These are phyloP conservation scores for Cotesia glomerata DNA, from an alignment of 1,140 invertebrate genomes.

Conservation along the genomic window DNA sequence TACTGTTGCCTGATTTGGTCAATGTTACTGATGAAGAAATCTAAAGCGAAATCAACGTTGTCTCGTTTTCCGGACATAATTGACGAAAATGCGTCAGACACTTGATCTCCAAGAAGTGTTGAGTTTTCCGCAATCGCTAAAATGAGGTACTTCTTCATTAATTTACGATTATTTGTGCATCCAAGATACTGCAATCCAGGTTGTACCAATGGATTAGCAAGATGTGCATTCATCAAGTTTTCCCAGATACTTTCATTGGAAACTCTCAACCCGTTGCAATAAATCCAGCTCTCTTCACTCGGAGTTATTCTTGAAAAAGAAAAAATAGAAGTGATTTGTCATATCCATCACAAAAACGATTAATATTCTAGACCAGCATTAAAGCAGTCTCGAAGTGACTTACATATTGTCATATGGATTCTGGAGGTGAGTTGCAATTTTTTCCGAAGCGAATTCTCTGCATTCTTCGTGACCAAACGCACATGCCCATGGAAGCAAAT, in stretches of 20 bases:
- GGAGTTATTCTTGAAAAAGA: not conserved
- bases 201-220: conserved; percentile 3
- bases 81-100: conserved; percentile 2
- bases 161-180: conserved; percentile 14
- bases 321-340: not conserved
- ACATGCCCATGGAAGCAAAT: conserved; percentile 18
- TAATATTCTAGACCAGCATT: not conserved
- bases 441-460: not conserved
- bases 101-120: not conserved
- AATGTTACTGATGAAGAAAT: conserved; percentile 19
- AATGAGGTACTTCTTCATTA: conserved; percentile 19
- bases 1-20: conserved; percentile 13
- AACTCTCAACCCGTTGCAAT: conserved; percentile 4
- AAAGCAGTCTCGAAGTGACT: not conserved
- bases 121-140: conserved; percentile 16
- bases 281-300: conserved; percentile 8
- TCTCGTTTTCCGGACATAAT: conserved; percentile 4
- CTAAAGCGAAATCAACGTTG: conserved; percentile 18
- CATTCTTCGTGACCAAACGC: conserved; percentile 18
- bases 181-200: conserved; percentile 8
- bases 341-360: too few relatives aligned
- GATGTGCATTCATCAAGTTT: conserved; percentile 6
- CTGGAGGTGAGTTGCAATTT: not conserved
- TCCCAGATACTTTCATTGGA: conserved; percentile 23
- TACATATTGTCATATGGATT: not conserved